Evolutionary conservation across 1,140 invertebrate genomes (phyloP).

Genomic region (Papilio dardanus): DNA sequence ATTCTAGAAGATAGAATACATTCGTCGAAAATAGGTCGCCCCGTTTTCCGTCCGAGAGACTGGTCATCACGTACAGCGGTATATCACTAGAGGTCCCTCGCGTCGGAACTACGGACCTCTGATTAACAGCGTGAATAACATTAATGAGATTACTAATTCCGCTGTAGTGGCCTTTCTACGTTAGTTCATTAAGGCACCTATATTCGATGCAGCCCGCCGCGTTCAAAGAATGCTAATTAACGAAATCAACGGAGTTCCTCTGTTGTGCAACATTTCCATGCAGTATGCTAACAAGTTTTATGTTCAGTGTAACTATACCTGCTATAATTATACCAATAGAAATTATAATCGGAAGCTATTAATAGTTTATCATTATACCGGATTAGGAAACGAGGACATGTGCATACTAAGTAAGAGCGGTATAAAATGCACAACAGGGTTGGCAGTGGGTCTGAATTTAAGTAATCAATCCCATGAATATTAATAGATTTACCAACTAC

Average conservation of each 20-base stretch:
- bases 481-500: neutral
- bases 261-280: slow-evolving; percentile 29
- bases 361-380: neutral
- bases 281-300: slow-evolving; percentile 12
- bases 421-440: neutral
- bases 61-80: slow-evolving; percentile 44
- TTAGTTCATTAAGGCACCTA: slow-evolving; percentile 32
- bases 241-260: slow-evolving; percentile 17
- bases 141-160: slow-evolving; percentile 50
- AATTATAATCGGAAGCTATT: neutral
- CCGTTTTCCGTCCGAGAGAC: neutral
- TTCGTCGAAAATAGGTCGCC: slow-evolving; percentile 28
- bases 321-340: neutral
- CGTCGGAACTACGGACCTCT: slow-evolving; percentile 42
- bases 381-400: neutral
- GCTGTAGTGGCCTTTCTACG: slow-evolving; percentile 26
- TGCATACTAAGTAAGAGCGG: neutral
- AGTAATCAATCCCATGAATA: neutral
- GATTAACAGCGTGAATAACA: slow-evolving; percentile 49
- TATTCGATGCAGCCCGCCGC: slow-evolving; percentile 22
- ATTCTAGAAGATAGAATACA: slow-evolving; percentile 35
- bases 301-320: neutral
- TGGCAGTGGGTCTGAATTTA: too few species aligned
- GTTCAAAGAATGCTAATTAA: slow-evolving; percentile 33
- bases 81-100: slow-evolving; percentile 45